A percentile compares a stretch with the other conserved stretches of the same genome.
phyloP scores from a whole-genome alignment of 1,140 invertebrate genomes.

The Harpegnathos saltator region DNA sequence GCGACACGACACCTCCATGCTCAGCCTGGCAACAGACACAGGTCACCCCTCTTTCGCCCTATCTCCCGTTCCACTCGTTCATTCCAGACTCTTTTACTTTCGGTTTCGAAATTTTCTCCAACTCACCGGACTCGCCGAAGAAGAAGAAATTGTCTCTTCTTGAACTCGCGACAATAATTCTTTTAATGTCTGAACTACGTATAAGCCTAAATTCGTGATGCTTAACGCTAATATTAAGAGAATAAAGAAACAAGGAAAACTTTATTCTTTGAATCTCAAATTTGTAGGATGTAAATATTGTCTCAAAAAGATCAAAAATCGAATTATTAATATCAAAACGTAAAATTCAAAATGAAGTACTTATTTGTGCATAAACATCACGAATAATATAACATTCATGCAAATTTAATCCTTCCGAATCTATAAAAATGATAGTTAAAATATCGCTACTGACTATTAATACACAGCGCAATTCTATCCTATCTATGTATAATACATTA shows the following conservation, averaged over 20 bases:
- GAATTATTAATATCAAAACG: neutral
- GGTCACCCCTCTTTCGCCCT: slow-evolving; percentile 85
- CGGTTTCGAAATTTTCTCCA: slow-evolving; percentile 39
- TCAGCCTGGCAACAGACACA: slow-evolving; percentile 89
- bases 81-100: slow-evolving; percentile 28
- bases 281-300: neutral
- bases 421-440: slow-evolving; percentile 21
- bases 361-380: slow-evolving; percentile 41
- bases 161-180: slow-evolving; percentile 15
- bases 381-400: slow-evolving; percentile 30
- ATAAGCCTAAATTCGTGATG: slow-evolving; percentile 31
- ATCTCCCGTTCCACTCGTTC: slow-evolving; percentile 72
- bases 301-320: neutral
- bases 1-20: slow-evolving; percentile 88
- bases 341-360: neutral
- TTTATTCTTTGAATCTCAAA: neutral
- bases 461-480: neutral
- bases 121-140: slow-evolving; percentile 40
- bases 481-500: slow-evolving; percentile 14
- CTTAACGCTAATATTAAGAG: neutral
- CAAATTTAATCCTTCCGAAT: slow-evolving; percentile 21
- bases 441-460: slow-evolving; percentile 4
- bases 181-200: neutral
- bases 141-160: slow-evolving; percentile 21
- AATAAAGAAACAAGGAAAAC: neutral